Evolutionary conservation across 2,888 invertebrate species (phyloP).

Genomic region (Neoaliturus tenellus): DNA sequence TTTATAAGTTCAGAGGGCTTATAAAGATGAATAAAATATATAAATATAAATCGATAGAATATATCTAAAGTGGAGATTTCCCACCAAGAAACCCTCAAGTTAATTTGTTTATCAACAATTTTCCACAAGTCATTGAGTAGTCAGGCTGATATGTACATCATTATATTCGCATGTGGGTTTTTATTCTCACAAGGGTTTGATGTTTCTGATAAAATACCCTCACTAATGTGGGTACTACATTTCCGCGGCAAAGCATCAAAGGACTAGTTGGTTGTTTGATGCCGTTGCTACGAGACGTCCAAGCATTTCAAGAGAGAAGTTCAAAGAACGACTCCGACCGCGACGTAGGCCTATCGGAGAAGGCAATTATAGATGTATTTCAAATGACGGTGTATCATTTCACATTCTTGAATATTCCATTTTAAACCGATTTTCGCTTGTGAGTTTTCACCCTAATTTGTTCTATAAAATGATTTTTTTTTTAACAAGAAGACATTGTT

Average conservation of each 20-base stretch:
- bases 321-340: background rate
- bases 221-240: background rate
- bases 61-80: no score
- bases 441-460: background rate
- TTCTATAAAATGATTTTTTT: no score
- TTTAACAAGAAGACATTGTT: no score
- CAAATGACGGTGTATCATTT: slow-evolving; percentile 19
- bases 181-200: background rate
- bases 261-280: background rate
- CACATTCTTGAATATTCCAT: background rate
- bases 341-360: no score
- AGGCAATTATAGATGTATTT: slow-evolving; percentile 14
- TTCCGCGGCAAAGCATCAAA: slow-evolving; percentile 7
- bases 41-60: no score
- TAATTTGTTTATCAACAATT: no score
- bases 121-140: no score
- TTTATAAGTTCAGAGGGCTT: no score
- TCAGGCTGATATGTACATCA: no score
- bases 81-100: no score
- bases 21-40: no score
- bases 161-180: no score
- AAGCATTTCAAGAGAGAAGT: background rate
- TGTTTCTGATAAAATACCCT: background rate
- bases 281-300: background rate
- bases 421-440: background rate